A percentile compares a stretch with the other conserved stretches of the same genome.
Evolutionary conservation across 2,797 vertebrate genomes (phyloP).

Genomic region (Pseudochromis fuscus): DNA sequence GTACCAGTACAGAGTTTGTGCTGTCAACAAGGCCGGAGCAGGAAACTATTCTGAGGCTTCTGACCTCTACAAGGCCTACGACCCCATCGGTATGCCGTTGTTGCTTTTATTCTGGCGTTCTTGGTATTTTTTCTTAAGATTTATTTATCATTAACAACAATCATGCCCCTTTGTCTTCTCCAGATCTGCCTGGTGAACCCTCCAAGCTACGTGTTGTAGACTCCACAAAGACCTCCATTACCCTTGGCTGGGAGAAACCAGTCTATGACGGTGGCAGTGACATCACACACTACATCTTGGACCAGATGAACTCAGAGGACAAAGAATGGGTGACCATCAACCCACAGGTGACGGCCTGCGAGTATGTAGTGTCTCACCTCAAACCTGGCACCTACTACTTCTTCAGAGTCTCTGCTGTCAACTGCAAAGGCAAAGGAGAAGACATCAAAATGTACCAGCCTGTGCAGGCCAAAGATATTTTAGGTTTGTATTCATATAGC

Average conservation of each 20-base stretch:
- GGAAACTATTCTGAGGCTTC: slow-evolving; percentile 94
- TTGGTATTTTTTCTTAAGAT: neutral
- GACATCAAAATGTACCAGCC: slow-evolving; percentile 95
- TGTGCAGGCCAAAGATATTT: slow-evolving; percentile 95
- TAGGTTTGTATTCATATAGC: slow-evolving; percentile 86
- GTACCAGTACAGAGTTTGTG: slow-evolving; percentile 96
- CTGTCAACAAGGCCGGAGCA: slow-evolving; percentile 95
- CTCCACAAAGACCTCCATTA: slow-evolving; percentile 97
- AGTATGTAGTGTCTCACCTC: slow-evolving; percentile 94
- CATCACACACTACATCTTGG: slow-evolving; percentile 91
- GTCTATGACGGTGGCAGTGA: slow-evolving; percentile 96
- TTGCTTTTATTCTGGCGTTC: neutral
- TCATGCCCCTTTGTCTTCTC: slow-evolving; percentile 51
- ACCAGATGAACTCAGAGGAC: slow-evolving; percentile 90
- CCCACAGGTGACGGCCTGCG: slow-evolving; percentile 93
- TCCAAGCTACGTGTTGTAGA: slow-evolving; percentile 94
- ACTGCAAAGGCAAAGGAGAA: slow-evolving; percentile 92
- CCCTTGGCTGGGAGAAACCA: slow-evolving; percentile 94
- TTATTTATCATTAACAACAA: neutral
- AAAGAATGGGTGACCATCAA: slow-evolving; percentile 93
- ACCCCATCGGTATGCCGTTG: slow-evolving; percentile 91
- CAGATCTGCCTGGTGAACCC: slow-evolving; percentile 95
- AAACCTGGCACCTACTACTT: slow-evolving; percentile 93
- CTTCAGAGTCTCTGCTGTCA: slow-evolving; percentile 94
- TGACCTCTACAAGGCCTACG: slow-evolving; percentile 93